phyloP scores from a whole-genome alignment of 2,797 vertebrate species.

The Tragopan temminckii region DNA sequence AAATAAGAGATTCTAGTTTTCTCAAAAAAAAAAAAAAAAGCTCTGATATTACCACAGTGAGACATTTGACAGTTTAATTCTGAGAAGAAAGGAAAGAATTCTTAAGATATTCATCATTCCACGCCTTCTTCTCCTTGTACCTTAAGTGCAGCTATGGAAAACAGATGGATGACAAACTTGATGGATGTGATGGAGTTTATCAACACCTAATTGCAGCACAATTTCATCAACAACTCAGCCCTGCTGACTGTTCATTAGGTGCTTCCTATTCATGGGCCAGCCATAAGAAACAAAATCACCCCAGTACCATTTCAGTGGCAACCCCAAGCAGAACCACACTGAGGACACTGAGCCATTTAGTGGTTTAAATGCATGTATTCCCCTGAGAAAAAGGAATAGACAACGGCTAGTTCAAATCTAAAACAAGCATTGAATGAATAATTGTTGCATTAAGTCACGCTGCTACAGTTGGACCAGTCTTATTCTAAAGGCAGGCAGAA shows the following conservation, averaged over 20 bases:
- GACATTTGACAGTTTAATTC: background rate
- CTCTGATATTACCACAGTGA: too few relatives aligned
- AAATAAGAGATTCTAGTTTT: background rate
- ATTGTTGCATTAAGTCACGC: background rate
- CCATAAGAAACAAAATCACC: background rate
- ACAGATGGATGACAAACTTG: background rate
- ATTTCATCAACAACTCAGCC: background rate
- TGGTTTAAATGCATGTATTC: background rate
- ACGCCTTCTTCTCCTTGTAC: background rate
- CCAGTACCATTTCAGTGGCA: rapidly evolving
- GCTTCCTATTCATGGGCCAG: background rate
- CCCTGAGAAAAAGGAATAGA: background rate
- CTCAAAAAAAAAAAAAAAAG: background rate
- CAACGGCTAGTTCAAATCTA: background rate
- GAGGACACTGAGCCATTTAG: background rate
- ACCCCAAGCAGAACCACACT: background rate
- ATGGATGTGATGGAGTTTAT: background rate
- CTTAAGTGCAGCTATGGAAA: background rate
- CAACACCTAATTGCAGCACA: background rate
- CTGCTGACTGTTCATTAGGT: background rate
- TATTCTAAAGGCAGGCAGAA: background rate
- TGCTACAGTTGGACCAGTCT: background rate
- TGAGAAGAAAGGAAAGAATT: background rate
- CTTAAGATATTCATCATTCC: background rate
- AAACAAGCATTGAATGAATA: slow-evolving; percentile 1